phyloP scores from a whole-genome alignment of 2,797 vertebrate genomes.

The Pygocentrus nattereri region DNA sequence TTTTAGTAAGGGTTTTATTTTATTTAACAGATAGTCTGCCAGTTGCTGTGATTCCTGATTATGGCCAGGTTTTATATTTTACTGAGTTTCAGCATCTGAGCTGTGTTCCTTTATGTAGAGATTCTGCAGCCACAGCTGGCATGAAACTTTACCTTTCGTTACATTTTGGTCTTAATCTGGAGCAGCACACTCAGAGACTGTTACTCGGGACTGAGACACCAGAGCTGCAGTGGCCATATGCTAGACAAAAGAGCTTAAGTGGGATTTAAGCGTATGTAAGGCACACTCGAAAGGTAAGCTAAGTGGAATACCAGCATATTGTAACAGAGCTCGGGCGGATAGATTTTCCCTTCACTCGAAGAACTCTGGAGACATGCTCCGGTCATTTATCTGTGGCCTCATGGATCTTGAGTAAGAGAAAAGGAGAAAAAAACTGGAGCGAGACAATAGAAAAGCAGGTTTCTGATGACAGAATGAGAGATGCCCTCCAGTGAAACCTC shows the following conservation, averaged over 20 bases:
- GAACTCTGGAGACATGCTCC: not conserved
- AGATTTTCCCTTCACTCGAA: not conserved
- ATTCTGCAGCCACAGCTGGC: not conserved
- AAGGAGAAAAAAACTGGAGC: not conserved
- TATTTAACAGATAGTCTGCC: no score
- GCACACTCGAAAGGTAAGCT: constrained; percentile 3
- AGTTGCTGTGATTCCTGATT: no score
- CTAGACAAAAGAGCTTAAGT: constrained; percentile 3
- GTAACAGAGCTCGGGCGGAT: not conserved
- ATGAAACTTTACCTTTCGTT: not conserved
- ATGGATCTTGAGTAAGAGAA: not conserved
- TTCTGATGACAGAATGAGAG: not conserved
- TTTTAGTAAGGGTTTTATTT: no score
- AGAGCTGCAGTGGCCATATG: not conserved
- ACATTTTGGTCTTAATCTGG: not conserved
- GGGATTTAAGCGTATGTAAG: not conserved
- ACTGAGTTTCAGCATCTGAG: no score
- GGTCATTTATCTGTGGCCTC: not conserved
- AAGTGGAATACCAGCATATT: not conserved
- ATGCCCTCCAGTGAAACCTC: not conserved
- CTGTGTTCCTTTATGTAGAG: no score
- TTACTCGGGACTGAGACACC: not conserved
- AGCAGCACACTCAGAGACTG: not conserved
- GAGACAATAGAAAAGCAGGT: not conserved
- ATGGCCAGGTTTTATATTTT: no score